Evolutionary conservation across 1,140 invertebrate species (phyloP), one percentile per base, ranked within the genome.

Genomic region (Copidosoma floridanum): DNA sequence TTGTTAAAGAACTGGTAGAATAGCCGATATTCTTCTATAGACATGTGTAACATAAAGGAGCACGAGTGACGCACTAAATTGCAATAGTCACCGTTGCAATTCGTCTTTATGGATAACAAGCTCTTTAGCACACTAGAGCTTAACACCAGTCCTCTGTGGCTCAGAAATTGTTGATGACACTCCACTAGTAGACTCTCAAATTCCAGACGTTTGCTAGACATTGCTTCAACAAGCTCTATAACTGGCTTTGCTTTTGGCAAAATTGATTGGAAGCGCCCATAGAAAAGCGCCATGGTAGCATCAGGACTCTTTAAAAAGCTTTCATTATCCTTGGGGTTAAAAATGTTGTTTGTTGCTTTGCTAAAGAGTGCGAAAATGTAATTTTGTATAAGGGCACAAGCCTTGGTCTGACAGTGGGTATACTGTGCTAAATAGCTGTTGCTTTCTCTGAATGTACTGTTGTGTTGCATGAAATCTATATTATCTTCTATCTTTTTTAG

Each of bases 191-290:
- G 76, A 18, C 86, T 85, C 7, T 86, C 83, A 77, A 96, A 96
- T 53, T 91, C 88, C 87, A 89, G 62, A 80, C 83, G 86, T 64
- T 84, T 86, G 38, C 88, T 85, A 0, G 87, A 81, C 61, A 92
- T 83, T 7, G 85, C 80, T 76, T 97, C 94, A 46, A 96, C 85
- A 66, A 94, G 86, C 58, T 87, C 85, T 54, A 95, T 89, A 4
- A 97, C 84, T 41, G 87, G 82, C 68, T 88, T 92, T 1, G 95
- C 83, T 74, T 94, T 90, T 0, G 89, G 87, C 1, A 94, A 88
- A 55, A 91, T 89, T 1, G 92, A 89, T 77, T 94, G 90, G 79
- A 97, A 97, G 79, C 95, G 94, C 0, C 94, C 94, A 76, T 97
- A 98, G 71, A 94, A 95, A 1, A 96, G 76, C 0, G 94, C 92